Evolutionary conservation across 2,888 invertebrate genomes (phyloP), one percentile per base, ranked within the genome.

Genomic region (Punctoribates punctum): DNA sequence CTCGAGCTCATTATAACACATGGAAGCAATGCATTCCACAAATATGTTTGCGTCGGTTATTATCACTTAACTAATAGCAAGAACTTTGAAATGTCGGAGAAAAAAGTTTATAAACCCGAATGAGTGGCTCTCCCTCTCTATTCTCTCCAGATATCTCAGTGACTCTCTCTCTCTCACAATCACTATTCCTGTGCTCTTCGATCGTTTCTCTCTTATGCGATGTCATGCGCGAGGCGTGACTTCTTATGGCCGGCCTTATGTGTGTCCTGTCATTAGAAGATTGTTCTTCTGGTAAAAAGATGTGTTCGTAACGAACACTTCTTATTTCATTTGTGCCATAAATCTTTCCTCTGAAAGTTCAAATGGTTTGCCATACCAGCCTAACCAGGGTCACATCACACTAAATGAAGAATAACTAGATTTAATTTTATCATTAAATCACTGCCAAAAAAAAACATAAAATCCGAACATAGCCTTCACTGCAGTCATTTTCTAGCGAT

Each of bases 261-360:
- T 70, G 70, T 70, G 70, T 70, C 70, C 70, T 70, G 42, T 70
- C 70, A 70, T 70, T 70, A 70, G 29, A 46, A 70, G 65, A 70
- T 70, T 70, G 70, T 70, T 42, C 23, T 70, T 38, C 70, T 70
- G 62, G 29, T 25, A 25, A 9, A 62, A 34, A 2, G 62, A 29
- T 34, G 70, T 42, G 70, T 70, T 42, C 42, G 70, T 70, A 15
- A 23, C 11, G 42, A 42, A 23, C 70, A 70, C 70, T 70, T 42
- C 62, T 62, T 62, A 62, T 62, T 62, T 62, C 62, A 62, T 62
- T 62, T 62, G n/a, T n/a, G n/a, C n/a, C n/a, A n/a, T n/a, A n/a
- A n/a, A n/a, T n/a, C n/a, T n/a, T n/a, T n/a, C n/a, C n/a, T n/a
- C n/a, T n/a, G n/a, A n/a, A n/a, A n/a, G n/a, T n/a, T n/a, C n/a